These are phyloP conservation scores for Nysson spinosus DNA, from an alignment of 2,888 invertebrate species.

Conservation along the genomic window DNA sequence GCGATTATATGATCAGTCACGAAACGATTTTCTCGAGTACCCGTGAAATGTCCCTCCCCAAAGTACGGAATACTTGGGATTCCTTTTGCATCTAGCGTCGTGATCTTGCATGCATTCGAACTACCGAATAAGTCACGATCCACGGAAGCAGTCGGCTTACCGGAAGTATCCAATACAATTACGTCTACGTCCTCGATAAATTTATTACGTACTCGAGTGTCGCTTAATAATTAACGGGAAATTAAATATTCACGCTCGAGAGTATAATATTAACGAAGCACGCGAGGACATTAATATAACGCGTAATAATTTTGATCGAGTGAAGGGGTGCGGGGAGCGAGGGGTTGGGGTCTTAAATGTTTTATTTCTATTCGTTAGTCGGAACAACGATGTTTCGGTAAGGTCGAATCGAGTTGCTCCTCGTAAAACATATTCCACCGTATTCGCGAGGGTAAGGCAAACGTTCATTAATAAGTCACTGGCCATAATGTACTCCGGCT, in stretches of 20 bases:
- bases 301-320: slow-evolving; percentile 39
- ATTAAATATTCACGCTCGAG: too few species aligned
- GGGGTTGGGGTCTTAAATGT: slow-evolving; percentile 15
- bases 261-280: too few species aligned
- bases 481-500: slow-evolving; percentile 52
- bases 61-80: not conserved
- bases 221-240: too few species aligned
- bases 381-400: slow-evolving; percentile 15
- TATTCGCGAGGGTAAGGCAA: slow-evolving; percentile 40
- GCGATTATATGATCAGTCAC: slow-evolving; percentile 18
- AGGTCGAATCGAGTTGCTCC: slow-evolving; percentile 1
- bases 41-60: too few species aligned
- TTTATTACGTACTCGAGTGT: too few species aligned
- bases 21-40: slow-evolving; percentile 10
- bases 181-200: too few species aligned
- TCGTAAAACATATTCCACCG: slow-evolving; percentile 27
- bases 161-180: too few species aligned
- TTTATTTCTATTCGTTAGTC: slow-evolving; percentile 44
- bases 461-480: slow-evolving; percentile 57
- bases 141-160: too few species aligned
- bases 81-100: not conserved
- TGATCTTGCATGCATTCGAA: too few species aligned
- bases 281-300: slow-evolving; percentile 16
- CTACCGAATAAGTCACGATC: too few species aligned
- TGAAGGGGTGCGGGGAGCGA: slow-evolving; percentile 15